phyloP scores from a whole-genome alignment of 2,888 invertebrate species.

The Tachina fera region DNA sequence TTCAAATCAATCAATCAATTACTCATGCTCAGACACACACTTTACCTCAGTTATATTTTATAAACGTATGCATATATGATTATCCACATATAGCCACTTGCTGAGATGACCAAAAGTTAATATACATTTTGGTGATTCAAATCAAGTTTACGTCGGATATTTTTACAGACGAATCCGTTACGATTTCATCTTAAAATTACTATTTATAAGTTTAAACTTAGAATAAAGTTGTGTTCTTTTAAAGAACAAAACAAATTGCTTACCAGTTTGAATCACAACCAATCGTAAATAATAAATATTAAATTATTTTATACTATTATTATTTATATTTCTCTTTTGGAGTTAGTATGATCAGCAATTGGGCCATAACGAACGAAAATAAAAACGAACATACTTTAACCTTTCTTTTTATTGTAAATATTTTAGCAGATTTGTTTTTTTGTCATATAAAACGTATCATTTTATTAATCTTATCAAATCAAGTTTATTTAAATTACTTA shows the following conservation, averaged over 20 bases:
- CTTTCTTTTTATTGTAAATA: slow-evolving; percentile 58
- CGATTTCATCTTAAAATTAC: background rate
- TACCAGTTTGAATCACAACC: slow-evolving; percentile 9
- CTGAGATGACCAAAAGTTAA: background rate
- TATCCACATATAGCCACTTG: background rate
- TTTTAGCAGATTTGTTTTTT: slow-evolving; percentile 44
- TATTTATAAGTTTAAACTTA: background rate
- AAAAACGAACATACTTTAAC: background rate
- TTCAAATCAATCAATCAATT: slow-evolving; percentile 15
- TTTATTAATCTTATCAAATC: slow-evolving; percentile 14
- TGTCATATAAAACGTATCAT: slow-evolving; percentile 25
- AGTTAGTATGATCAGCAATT: slow-evolving; percentile 56
- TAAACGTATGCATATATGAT: slow-evolving; percentile 31
- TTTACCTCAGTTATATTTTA: slow-evolving; percentile 63
- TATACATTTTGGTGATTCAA: background rate
- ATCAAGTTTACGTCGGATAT: background rate
- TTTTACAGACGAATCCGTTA: background rate
- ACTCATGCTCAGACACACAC: slow-evolving; percentile 10
- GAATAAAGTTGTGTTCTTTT: background rate
- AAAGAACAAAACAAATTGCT: background rate
- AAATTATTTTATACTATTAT: slow-evolving; percentile 12
- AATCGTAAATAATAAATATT: background rate
- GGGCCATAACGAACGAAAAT: slow-evolving; percentile 26
- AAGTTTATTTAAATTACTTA: slow-evolving; percentile 40
- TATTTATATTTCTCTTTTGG: background rate